Conservation (phyloP, 2,113 vertebrate genomes). For the Pholis gunnellus region DNA sequence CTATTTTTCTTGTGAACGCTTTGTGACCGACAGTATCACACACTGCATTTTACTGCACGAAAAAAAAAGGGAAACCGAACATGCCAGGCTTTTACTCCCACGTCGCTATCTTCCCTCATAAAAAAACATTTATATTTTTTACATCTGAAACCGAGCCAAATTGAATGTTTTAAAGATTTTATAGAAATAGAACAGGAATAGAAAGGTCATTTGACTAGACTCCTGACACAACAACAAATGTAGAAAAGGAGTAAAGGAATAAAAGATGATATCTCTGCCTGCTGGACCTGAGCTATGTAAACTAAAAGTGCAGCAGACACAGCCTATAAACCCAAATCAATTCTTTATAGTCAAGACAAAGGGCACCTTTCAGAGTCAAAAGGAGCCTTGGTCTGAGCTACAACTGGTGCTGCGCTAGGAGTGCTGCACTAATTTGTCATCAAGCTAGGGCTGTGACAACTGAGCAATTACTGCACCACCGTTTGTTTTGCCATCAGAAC, state of each 20-base stretch:
- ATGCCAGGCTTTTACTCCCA: conserved; percentile 10
- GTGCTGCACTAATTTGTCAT: conserved; percentile 81
- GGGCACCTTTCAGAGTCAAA: conserved; percentile 69
- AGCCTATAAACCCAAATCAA: conserved; percentile 70
- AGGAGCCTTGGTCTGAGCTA: conserved; percentile 65
- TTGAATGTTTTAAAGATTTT: conserved; percentile 6
- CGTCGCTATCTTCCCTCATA: conserved; percentile 3
- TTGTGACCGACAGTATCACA: conserved; percentile 23
- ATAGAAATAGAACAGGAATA: conserved; percentile 29
- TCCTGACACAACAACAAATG: conserved; percentile 8
- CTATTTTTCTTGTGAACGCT: conserved; percentile 35
- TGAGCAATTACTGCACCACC: conserved; percentile 80
- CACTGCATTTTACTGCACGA: conserved; percentile 21
- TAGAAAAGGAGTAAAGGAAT: conserved; percentile 11
- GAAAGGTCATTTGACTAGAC: conserved; percentile 42
- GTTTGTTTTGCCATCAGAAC: conserved; percentile 80
- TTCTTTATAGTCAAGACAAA: conserved; percentile 71
- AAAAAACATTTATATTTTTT: not conserved
- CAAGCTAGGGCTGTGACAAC: conserved; percentile 73
- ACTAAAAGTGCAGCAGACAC: conserved; percentile 60
- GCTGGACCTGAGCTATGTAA: conserved; percentile 49
- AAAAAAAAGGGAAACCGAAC: conserved; percentile 9
- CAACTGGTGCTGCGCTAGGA: conserved; percentile 48
- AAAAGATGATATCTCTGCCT: conserved; percentile 24
- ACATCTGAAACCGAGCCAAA: not conserved